Percentiles rank a stretch among this genome's conserved stretches.
phyloP scores from a whole-genome alignment of 1,140 invertebrate genomes.

The Lasioglossum albipes region DNA sequence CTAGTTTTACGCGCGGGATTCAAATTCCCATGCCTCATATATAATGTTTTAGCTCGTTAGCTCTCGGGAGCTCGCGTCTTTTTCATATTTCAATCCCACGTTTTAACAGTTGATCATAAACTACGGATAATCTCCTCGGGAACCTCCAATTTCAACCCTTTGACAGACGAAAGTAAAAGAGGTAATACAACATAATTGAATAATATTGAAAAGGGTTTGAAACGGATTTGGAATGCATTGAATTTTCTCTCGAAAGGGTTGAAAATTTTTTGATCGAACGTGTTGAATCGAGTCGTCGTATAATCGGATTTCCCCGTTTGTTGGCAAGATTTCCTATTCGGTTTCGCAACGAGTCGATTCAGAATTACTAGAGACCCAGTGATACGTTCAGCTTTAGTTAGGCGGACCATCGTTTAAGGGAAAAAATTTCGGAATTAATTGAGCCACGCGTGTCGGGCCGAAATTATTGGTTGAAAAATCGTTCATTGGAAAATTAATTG shows the following conservation, averaged over 20 bases:
- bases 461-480: no score
- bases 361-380: no score
- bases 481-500: no score
- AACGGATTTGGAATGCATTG: no score
- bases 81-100: background rate
- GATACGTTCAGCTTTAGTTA: no score
- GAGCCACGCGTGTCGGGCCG: no score
- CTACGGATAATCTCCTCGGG: background rate
- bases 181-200: no score
- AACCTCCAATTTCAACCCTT: background rate
- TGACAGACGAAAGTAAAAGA: no score
- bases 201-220: no score
- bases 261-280: background rate
- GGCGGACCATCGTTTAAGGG: no score
- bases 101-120: background rate
- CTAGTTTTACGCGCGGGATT: background rate
- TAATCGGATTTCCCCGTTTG: background rate
- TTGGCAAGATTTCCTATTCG: background rate
- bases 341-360: background rate
- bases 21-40: background rate
- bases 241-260: no score
- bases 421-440: no score
- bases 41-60: background rate
- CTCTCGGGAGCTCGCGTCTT: background rate
- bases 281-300: background rate